Evolutionary conservation across 2,888 invertebrate species (phyloP), one percentile per base, ranked within the genome.

Genomic region (Temnothorax rugatulus): DNA sequence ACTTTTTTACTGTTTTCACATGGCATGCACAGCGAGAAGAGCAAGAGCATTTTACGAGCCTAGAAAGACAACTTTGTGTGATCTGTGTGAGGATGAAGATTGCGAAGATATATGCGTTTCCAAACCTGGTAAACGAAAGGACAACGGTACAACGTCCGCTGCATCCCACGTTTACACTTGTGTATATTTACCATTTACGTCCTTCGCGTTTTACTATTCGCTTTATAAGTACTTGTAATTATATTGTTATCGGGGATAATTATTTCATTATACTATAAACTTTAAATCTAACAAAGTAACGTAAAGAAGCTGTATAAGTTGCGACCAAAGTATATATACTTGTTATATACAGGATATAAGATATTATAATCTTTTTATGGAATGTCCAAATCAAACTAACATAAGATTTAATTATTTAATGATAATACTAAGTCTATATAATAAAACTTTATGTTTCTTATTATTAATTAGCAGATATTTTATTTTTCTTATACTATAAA

Each of bases 21-120:
- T 25, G 18, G n/a, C n/a, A n/a, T 25, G n/a, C 29, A 9, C 41
- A 98, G 98, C 97, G 91, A 97, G 98, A 91, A 96, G 97, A 92
- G 98, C 98, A 0, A 96, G 98, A 89, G 97, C 97, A 90, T 98
- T 98, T 95, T 98, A 98, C 95, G 96, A 97, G 87, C 96, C 97
- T 4, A 96, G 96, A 69, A 95, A 95, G 85, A 96, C 97, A 52
- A 97, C 97, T 1, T 95, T 97, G 25, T 98, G 98, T 94, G 98
- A 98, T 95, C 97, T 98, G 92, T 98, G 98, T 93, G 97, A 98
- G 91, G 96, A 96, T 61, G 96, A 96, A 84, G 96, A 96, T 89
- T 96, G 96, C 89, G 95, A 95, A 54, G 94, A 95, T 89, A 94
- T 95, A 4, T 96, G 96, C 90, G 92, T 94, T 44, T 93, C 93